Percentiles rank a stretch among this genome's conserved stretches.
phyloP scores from a whole-genome alignment of 2,113 vertebrate species.

The Psophia crepitans region DNA sequence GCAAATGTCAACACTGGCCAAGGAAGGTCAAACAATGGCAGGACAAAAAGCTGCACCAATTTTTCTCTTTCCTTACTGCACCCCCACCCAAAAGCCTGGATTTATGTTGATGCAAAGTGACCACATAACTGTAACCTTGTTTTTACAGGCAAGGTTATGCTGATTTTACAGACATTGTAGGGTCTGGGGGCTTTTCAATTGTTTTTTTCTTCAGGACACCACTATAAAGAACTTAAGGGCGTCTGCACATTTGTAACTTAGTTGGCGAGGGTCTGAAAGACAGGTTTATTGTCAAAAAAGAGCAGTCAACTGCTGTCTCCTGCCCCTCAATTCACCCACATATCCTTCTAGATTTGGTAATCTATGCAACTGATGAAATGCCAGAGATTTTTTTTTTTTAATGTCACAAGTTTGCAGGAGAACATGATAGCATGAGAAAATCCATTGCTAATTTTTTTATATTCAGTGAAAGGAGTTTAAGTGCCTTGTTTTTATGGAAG shows the following conservation, averaged over 20 bases:
- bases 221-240: not conserved
- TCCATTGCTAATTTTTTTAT: not conserved
- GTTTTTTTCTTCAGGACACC: not conserved
- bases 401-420: not conserved
- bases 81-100: not conserved
- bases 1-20: not conserved
- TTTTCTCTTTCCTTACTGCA: not conserved
- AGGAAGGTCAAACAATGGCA: not conserved
- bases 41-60: not conserved
- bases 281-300: not conserved
- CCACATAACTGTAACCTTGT: not conserved
- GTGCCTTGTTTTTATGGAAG: not conserved
- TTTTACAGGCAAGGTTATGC: not conserved
- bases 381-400: not conserved
- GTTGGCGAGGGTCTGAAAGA: not conserved
- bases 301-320: not conserved
- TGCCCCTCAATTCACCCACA: not conserved
- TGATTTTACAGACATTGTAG: not conserved
- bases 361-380: not conserved
- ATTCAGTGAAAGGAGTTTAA: not conserved
- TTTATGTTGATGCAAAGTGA: not conserved
- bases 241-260: not conserved
- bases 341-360: not conserved
- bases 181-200: not conserved
- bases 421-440: slow-evolving; percentile 52